phyloP scores from a whole-genome alignment of 2,888 invertebrate genomes.

The Chrysopilus asiliformis region DNA sequence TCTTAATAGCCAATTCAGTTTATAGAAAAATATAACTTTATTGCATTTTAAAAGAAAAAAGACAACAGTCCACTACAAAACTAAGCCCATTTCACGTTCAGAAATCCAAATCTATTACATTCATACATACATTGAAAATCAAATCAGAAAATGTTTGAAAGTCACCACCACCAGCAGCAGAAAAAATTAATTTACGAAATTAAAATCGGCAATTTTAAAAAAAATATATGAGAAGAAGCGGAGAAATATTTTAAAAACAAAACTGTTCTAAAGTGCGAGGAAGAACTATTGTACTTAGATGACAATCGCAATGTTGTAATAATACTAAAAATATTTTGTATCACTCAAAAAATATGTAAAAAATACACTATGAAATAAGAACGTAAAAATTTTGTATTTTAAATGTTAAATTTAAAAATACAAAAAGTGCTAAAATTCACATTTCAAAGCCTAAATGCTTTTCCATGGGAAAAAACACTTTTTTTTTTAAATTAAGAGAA shows the following conservation, averaged over 20 bases:
- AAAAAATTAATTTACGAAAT: constrained; percentile 1
- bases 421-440: background rate
- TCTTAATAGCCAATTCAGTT: constrained; percentile 8
- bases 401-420: background rate
- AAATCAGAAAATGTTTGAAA: background rate
- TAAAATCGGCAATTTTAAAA: constrained; percentile 1
- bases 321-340: too few relatives aligned
- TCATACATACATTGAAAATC: background rate
- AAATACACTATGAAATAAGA: too few relatives aligned
- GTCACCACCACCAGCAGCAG: background rate
- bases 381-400: too few relatives aligned
- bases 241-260: too few relatives aligned
- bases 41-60: background rate
- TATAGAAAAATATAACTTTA: background rate
- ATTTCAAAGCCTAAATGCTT: too few relatives aligned
- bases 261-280: too few relatives aligned
- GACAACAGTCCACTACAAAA: too few relatives aligned
- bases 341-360: too few relatives aligned
- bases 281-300: constrained; percentile 13
- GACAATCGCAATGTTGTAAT: constrained; percentile 15
- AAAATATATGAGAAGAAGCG: constrained; percentile 5
- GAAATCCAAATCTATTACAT: too few relatives aligned
- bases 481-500: background rate
- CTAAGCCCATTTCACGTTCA: too few relatives aligned
- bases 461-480: background rate